phyloP scores from a whole-genome alignment of 2,797 vertebrate species.

The Sebastes goodei region DNA sequence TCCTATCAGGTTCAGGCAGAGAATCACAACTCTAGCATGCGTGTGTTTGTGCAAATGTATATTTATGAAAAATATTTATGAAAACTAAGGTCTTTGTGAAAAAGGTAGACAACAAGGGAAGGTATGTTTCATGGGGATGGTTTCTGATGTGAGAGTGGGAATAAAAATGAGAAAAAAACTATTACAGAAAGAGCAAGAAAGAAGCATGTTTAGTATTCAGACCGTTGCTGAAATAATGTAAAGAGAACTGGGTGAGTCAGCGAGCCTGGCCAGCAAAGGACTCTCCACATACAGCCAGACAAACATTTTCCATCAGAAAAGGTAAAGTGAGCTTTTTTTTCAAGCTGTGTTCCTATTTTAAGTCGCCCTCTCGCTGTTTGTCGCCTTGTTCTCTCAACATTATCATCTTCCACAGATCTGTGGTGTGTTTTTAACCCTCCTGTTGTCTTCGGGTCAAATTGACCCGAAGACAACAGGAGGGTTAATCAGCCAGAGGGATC shows the following conservation, averaged over 20 bases:
- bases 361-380: neutral
- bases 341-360: neutral
- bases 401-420: neutral
- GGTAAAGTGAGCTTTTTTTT: neutral
- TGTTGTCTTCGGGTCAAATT: too few relatives aligned
- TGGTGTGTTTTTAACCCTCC: neutral
- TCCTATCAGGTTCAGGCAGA: neutral
- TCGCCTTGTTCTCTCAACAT: neutral
- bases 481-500: slow-evolving; percentile 41
- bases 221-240: neutral
- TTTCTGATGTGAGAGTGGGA: neutral
- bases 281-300: neutral
- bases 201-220: neutral
- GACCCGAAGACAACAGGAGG: too few relatives aligned
- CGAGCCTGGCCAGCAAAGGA: neutral
- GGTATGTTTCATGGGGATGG: neutral
- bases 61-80: neutral
- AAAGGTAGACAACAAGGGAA: neutral
- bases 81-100: neutral
- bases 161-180: neutral
- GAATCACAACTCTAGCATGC: neutral
- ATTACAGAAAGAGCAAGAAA: neutral
- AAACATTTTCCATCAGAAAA: neutral
- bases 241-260: neutral
- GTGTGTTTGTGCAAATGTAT: neutral